Percentiles rank a stretch among this genome's conserved stretches.
Evolutionary conservation across 2,797 vertebrate species (phyloP).

Genomic region (Hephaestus fuliginosus): DNA sequence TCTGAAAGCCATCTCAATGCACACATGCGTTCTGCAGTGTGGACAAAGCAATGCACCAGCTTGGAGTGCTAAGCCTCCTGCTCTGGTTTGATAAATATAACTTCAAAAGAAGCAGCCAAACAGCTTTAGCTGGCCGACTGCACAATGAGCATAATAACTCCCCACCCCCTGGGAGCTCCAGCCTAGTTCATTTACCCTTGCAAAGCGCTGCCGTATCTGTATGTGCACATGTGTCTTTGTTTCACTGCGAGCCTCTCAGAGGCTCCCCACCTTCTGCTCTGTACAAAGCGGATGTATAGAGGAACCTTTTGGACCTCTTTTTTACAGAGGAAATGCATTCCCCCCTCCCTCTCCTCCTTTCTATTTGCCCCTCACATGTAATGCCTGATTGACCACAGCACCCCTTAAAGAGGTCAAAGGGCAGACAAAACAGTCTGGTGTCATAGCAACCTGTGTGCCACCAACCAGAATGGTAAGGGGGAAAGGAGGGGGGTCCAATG

Average conservation of each 20-base stretch:
- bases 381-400: slow-evolving; percentile 90
- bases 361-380: slow-evolving; percentile 86
- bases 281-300: slow-evolving; percentile 84
- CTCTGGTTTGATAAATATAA: slow-evolving; percentile 85
- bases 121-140: slow-evolving; percentile 82
- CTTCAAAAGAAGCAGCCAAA: slow-evolving; percentile 86
- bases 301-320: slow-evolving; percentile 82
- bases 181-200: slow-evolving; percentile 83
- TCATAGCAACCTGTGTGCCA: slow-evolving; percentile 90
- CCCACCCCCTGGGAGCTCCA: slow-evolving; percentile 81
- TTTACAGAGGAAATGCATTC: slow-evolving; percentile 82
- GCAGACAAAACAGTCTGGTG: slow-evolving; percentile 92
- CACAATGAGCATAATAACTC: slow-evolving; percentile 84
- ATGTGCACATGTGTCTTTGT: slow-evolving; percentile 87
- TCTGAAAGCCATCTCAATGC: slow-evolving; percentile 64
- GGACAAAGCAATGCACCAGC: slow-evolving; percentile 78
- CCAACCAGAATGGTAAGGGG: slow-evolving; percentile 81
- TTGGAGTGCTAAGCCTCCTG: slow-evolving; percentile 78
- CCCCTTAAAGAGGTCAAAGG: slow-evolving; percentile 90
- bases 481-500: slow-evolving; percentile 61
- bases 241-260: slow-evolving; percentile 72
- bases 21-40: slow-evolving; percentile 61
- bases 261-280: slow-evolving; percentile 79
- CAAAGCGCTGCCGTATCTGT: slow-evolving; percentile 73
- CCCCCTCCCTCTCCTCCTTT: slow-evolving; percentile 67